Conservation (phyloP, 1,140 invertebrate species). For the Aleiodes sp. region DNA sequence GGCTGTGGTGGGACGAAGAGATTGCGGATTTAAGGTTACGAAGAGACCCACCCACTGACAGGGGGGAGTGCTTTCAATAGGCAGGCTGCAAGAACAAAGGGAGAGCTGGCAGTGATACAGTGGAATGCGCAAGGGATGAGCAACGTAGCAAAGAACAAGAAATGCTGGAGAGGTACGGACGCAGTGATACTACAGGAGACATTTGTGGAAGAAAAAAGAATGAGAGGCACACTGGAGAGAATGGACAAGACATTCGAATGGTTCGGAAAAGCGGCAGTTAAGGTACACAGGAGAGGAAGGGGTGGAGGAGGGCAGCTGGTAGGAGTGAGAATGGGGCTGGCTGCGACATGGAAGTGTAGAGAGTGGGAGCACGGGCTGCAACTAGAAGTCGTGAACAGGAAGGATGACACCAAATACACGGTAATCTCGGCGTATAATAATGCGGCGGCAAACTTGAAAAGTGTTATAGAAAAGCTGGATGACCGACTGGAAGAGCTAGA, state of each 20-base stretch:
- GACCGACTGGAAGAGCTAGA: too few species aligned
- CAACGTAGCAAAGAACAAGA: neutral
- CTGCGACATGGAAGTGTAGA: neutral
- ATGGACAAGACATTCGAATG: slow-evolving; percentile 31
- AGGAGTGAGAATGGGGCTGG: slow-evolving; percentile 31
- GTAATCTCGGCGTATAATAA: slow-evolving; percentile 31
- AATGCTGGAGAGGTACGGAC: slow-evolving; percentile 14
- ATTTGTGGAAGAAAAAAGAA: slow-evolving; percentile 33
- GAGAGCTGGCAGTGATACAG: neutral
- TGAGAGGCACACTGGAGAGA: slow-evolving; percentile 13
- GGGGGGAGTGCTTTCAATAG: neutral
- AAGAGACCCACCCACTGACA: neutral
- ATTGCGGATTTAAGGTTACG: neutral
- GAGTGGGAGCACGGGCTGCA: slow-evolving; percentile 16
- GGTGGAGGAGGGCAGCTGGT: slow-evolving; percentile 34
- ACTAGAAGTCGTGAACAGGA: slow-evolving; percentile 10
- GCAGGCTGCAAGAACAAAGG: neutral
- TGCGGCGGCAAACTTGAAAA: neutral
- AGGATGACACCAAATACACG: neutral
- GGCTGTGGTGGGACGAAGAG: neutral
- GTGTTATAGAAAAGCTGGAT: too few species aligned
- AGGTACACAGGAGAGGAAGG: slow-evolving; percentile 34
- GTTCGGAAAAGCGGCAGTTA: slow-evolving; percentile 27
- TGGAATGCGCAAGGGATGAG: neutral
- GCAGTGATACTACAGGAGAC: slow-evolving; percentile 36